These are phyloP conservation scores for Drosophila ambigua DNA, from an alignment of 1,140 invertebrate genomes.

Conservation along the genomic window DNA sequence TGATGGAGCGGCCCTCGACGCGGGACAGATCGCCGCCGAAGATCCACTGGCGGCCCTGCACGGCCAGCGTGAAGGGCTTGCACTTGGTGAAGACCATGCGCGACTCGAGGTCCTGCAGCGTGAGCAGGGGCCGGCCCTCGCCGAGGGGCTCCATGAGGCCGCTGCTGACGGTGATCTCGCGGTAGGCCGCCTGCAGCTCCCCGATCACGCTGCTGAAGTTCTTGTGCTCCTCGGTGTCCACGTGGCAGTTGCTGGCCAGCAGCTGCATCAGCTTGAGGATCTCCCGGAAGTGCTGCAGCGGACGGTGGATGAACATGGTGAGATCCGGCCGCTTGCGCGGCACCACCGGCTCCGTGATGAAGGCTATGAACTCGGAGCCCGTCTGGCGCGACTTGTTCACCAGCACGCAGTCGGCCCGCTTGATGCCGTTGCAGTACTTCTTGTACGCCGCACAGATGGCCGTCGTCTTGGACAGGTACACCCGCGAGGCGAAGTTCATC, in stretches of 20 bases:
- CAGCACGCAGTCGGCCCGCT: constrained; percentile 91
- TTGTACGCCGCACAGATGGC: constrained; percentile 90
- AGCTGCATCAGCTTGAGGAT: constrained; percentile 85
- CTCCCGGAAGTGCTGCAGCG: constrained; percentile 90
- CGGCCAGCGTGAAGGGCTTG: constrained; percentile 92
- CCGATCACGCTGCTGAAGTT: constrained; percentile 81
- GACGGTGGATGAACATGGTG: constrained; percentile 91
- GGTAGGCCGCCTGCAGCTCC: constrained; percentile 86
- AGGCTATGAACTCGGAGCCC: constrained; percentile 88
- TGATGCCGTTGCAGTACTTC: constrained; percentile 91
- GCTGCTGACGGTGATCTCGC: constrained; percentile 91
- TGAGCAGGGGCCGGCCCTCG: constrained; percentile 90
- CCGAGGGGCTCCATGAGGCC: constrained; percentile 92
- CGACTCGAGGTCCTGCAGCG: constrained; percentile 92
- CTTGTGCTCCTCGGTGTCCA: constrained; percentile 83
- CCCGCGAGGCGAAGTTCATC: constrained; percentile 87
- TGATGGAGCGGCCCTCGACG: constrained; percentile 91
- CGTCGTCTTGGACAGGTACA: constrained; percentile 89
- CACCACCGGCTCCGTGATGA: constrained; percentile 90
- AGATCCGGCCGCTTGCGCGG: constrained; percentile 91
- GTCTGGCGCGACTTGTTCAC: constrained; percentile 87
- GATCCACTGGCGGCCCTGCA: constrained; percentile 93
- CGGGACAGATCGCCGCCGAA: constrained; percentile 92
- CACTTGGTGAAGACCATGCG: constrained; percentile 93
- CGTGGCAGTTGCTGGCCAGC: constrained; percentile 78